Evolutionary conservation across 2,888 invertebrate species (phyloP).

Genomic region (Eristalis tenax): DNA sequence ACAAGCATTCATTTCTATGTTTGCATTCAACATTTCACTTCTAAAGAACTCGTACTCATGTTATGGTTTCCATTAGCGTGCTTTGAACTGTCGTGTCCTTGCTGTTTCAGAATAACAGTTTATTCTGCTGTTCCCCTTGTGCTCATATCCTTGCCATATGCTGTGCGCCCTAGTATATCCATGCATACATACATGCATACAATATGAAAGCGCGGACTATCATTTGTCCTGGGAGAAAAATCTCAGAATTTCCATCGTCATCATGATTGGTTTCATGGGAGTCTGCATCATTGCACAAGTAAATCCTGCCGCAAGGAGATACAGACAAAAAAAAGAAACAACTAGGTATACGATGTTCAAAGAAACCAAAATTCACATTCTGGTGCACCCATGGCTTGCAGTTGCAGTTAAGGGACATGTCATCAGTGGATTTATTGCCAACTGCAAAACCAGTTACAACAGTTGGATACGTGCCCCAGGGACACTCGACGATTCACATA

Average conservation of each 20-base stretch:
- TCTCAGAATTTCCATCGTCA: conserved; percentile 40
- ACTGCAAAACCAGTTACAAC: conserved; percentile 22
- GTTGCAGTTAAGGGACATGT: conserved; percentile 46
- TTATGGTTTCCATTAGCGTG: conserved; percentile 59
- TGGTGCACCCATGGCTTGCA: neutral
- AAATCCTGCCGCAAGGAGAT: conserved; percentile 39
- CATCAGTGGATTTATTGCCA: conserved; percentile 50
- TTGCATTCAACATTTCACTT: conserved; percentile 44
- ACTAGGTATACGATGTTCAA: neutral
- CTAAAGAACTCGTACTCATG: conserved; percentile 41
- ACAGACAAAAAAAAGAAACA: neutral
- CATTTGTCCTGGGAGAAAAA: conserved; percentile 52
- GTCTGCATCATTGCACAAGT: conserved; percentile 49
- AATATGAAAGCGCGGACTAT: neutral
- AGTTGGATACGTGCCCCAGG: conserved; percentile 33
- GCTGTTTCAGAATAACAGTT: conserved; percentile 46
- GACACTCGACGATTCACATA: conserved; percentile 21
- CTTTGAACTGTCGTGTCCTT: conserved; percentile 55
- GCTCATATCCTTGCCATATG: conserved; percentile 31
- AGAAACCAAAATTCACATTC: neutral
- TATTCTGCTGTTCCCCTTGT: conserved; percentile 17
- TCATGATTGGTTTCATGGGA: conserved; percentile 16
- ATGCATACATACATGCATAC: neutral
- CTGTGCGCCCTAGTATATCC: neutral
- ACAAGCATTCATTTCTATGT: conserved; percentile 35